Percentiles rank a stretch among this genome's conserved stretches.
These are phyloP conservation scores for Saccostrea glomerata DNA, from an alignment of 1,140 invertebrate species.

Conservation along the genomic window DNA sequence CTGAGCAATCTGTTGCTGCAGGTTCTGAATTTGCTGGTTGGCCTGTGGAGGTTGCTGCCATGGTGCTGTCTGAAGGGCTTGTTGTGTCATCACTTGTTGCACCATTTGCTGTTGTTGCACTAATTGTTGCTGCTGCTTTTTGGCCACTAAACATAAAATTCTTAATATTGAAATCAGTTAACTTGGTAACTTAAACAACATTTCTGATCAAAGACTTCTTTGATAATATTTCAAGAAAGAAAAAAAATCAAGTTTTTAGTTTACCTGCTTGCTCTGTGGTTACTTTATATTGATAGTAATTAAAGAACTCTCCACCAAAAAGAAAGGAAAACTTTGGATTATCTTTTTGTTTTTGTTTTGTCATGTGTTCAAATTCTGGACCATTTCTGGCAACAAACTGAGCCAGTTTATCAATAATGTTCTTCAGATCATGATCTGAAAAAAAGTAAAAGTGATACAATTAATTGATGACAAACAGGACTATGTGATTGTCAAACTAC, in stretches of 20 bases:
- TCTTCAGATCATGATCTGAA: conserved; percentile 92
- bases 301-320: conserved; percentile 96
- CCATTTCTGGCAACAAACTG: conserved; percentile 99
- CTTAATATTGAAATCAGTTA: neutral
- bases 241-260: conserved; percentile 37
- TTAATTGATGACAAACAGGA: neutral
- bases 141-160: neutral
- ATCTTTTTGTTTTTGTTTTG: conserved; percentile 97
- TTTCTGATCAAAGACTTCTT: neutral
- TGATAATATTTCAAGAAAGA: neutral
- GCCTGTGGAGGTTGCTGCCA: conserved; percentile 66
- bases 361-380: conserved; percentile 98
- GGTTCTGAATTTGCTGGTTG: conserved; percentile 69
- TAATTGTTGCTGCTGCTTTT: conserved; percentile 71
- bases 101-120: conserved; percentile 68
- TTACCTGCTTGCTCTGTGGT: conserved; percentile 79
- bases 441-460: conserved; percentile 21
- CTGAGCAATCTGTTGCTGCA: conserved; percentile 87
- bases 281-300: conserved; percentile 98
- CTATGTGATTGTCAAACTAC: neutral
- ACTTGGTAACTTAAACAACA: neutral
- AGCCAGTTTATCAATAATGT: conserved; percentile 98
- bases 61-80: conserved; percentile 68
- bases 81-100: conserved; percentile 72
- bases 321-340: conserved; percentile 98